These are phyloP conservation scores for Sycon ciliatum DNA, from an alignment of 37 sponge, comb jelly and placozoan species.

Conservation along the genomic window DNA sequence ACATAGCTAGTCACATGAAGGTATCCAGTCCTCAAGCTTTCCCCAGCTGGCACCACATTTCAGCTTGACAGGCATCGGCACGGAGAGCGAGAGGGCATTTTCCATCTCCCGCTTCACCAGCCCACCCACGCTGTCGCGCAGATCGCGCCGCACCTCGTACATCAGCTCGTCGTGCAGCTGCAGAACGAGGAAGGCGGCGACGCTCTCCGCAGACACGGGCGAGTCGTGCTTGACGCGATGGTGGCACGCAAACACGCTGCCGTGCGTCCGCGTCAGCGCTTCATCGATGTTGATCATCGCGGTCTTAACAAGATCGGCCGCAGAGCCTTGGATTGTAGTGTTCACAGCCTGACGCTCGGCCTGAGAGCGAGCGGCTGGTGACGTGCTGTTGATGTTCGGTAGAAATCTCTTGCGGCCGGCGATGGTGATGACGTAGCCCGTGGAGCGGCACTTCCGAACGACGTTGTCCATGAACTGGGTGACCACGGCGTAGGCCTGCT, in stretches of 20 bases:
- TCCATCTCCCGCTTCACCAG: slow-evolving; percentile 76
- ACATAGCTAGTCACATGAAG: too few relatives aligned
- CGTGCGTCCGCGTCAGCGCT: not conserved
- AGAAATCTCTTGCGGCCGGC: slow-evolving; percentile 67
- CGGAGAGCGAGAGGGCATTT: slow-evolving; percentile 48
- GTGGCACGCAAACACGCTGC: too few relatives aligned
- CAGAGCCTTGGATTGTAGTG: slow-evolving; percentile 87
- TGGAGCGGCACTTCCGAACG: slow-evolving; percentile 46
- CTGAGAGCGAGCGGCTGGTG: slow-evolving; percentile 44
- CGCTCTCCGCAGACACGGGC: not conserved
- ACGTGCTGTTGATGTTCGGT: slow-evolving; percentile 51
- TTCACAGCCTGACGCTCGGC: slow-evolving; percentile 92
- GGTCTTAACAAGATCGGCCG: slow-evolving; percentile 88
- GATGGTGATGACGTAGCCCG: slow-evolving; percentile 67
- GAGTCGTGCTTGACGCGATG: too few relatives aligned
- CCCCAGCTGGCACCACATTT: slow-evolving; percentile 74
- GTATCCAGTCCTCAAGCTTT: too few relatives aligned
- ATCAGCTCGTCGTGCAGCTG: slow-evolving; percentile 92
- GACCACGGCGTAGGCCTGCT: slow-evolving; percentile 59
- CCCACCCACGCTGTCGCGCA: slow-evolving; percentile 40
- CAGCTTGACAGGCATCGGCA: slow-evolving; percentile 71
- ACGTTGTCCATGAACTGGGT: slow-evolving; percentile 51
- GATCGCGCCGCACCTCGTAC: slow-evolving; percentile 57
- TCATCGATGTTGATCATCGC: slow-evolving; percentile 77
- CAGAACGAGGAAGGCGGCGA: slow-evolving; percentile 51